phyloP scores from a whole-genome alignment of 1,140 invertebrate genomes.

The Drosophila parvula region DNA sequence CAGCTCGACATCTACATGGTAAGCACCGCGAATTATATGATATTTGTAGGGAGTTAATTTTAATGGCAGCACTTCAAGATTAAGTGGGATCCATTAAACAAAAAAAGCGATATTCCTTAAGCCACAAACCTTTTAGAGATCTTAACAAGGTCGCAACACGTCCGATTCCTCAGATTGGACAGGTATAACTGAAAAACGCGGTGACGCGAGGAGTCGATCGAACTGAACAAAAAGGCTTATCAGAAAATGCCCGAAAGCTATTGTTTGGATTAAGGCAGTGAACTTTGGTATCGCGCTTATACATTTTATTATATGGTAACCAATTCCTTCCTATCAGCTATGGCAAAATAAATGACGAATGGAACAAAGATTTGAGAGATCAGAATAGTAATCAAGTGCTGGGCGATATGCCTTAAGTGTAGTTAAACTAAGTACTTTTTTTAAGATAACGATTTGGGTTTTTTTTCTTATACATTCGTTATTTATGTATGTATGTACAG shows the following conservation, averaged over 20 bases:
- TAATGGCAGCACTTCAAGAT: constrained; percentile 8
- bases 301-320: constrained; percentile 41
- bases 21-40: neutral
- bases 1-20: neutral
- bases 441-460: neutral
- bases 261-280: constrained; percentile 47
- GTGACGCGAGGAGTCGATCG: neutral
- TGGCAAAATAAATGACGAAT: constrained; percentile 22
- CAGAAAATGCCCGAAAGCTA: constrained; percentile 33
- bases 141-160: constrained; percentile 29
- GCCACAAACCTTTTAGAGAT: constrained; percentile 22
- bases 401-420: constrained; percentile 11
- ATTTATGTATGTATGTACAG: constrained; percentile 17
- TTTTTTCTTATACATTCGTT: constrained; percentile 3
- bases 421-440: constrained; percentile 1
- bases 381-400: constrained; percentile 10
- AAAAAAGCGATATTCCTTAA: neutral
- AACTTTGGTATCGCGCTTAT: constrained; percentile 63
- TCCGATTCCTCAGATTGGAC: constrained; percentile 10
- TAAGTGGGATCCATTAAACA: neutral
- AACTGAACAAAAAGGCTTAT: constrained; percentile 45
- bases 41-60: constrained; percentile 3
- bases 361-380: constrained; percentile 30
- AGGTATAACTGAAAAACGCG: constrained; percentile 33
- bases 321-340: constrained; percentile 4